phyloP scores from a whole-genome alignment of 1,140 invertebrate species.

The Arctopsyche grandis region DNA sequence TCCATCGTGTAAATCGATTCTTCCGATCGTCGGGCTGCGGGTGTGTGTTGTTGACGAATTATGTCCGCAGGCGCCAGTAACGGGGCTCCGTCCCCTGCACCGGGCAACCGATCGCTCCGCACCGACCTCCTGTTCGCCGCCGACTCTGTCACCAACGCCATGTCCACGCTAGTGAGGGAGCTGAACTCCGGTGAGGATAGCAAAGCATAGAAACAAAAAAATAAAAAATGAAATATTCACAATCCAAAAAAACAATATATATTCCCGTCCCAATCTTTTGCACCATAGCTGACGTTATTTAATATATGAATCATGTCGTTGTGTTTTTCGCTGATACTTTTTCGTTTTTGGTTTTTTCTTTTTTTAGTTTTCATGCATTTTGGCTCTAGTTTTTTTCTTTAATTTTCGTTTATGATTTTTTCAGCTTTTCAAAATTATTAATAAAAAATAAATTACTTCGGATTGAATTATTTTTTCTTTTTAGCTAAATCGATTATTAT shows the following conservation, averaged over 20 bases:
- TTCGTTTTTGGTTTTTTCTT: neutral
- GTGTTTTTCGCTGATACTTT: neutral
- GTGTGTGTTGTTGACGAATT: constrained; percentile 26
- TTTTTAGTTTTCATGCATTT: constrained; percentile 11
- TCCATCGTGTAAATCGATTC: no score
- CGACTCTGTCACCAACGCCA: constrained; percentile 95
- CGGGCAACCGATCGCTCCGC: constrained; percentile 73
- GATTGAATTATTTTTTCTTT: no score
- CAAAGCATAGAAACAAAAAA: neutral
- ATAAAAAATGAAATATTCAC: neutral
- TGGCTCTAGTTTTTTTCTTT: constrained; percentile 32
- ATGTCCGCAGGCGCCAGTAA: constrained; percentile 48
- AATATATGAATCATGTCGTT: no score
- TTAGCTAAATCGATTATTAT: no score
- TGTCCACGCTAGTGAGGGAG: constrained; percentile 95
- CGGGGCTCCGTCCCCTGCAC: constrained; percentile 57
- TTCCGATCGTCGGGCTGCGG: neutral
- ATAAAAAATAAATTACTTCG: no score
- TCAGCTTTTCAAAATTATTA: constrained; percentile 23
- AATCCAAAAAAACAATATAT: neutral
- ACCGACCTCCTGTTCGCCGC: constrained; percentile 91
- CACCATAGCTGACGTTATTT: constrained; percentile 5
- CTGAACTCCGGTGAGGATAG: constrained; percentile 83
- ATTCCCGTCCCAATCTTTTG: neutral
- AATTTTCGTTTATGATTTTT: constrained; percentile 42